Percentiles rank a stretch among this genome's conserved stretches.
Evolutionary conservation across 2,888 invertebrate genomes (phyloP).

Genomic region (Cerastis leucographa): DNA sequence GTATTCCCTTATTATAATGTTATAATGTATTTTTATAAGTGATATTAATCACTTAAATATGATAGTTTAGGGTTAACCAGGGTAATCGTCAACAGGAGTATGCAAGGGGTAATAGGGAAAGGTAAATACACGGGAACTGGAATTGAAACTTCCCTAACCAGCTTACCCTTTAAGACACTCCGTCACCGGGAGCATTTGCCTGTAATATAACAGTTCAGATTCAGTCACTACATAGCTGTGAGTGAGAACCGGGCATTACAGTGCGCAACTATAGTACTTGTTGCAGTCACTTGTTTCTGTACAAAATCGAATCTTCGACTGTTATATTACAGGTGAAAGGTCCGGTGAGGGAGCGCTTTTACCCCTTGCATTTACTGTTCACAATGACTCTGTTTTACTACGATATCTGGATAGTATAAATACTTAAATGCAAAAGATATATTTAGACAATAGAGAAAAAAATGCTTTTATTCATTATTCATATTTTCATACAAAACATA

Average conservation of each 20-base stretch:
- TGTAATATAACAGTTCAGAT: background rate
- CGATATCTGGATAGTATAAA: background rate
- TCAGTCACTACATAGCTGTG: background rate
- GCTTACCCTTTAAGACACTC: background rate
- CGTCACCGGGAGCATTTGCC: background rate
- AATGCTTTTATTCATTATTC: conserved; percentile 51
- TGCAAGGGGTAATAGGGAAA: background rate
- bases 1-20: conserved; percentile 39
- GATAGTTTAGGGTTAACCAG: background rate
- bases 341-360: background rate
- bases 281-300: background rate
- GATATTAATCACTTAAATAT: conserved; percentile 8
- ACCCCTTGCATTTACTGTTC: conserved; percentile 1
- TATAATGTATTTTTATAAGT: background rate
- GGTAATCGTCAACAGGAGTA: background rate
- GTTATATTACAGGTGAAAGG: background rate
- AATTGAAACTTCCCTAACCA: background rate
- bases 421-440: background rate
- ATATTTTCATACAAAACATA: conserved; percentile 41
- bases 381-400: background rate
- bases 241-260: background rate
- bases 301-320: background rate
- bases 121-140: background rate
- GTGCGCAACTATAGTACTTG: background rate
- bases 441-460: background rate